phyloP scores from a whole-genome alignment of 1,140 invertebrate genomes.

The Nephotettix cincticeps region DNA sequence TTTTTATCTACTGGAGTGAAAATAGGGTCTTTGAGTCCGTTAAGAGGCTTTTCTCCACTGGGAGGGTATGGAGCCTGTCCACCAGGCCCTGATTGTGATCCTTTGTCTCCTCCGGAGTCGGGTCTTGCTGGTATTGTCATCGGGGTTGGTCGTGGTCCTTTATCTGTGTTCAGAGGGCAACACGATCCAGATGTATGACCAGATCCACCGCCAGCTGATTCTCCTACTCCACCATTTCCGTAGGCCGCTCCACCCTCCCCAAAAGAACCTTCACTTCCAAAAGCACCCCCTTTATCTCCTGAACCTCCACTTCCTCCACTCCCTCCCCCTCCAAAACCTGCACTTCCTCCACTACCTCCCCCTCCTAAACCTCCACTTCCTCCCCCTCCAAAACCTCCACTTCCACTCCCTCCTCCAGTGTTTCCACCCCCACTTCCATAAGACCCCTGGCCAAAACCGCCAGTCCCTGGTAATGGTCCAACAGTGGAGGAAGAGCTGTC shows the following conservation, averaged over 20 bases:
- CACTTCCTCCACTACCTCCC: slow-evolving; percentile 20
- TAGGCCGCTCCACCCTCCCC: slow-evolving; percentile 17
- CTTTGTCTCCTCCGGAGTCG: not conserved
- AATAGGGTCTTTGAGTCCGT: not conserved
- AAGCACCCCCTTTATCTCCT: not conserved
- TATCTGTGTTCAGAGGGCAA: not conserved
- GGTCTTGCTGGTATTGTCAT: not conserved
- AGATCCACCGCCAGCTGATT: no score
- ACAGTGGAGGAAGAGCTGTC: slow-evolving; percentile 40
- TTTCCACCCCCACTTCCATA: not conserved
- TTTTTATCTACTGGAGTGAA: not conserved
- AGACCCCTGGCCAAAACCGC: not conserved
- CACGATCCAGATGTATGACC: not conserved
- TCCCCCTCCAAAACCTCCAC: not conserved
- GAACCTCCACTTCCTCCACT: slow-evolving; percentile 15
- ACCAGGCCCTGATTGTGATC: not conserved
- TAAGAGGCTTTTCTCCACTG: not conserved
- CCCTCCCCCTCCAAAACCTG: slow-evolving; percentile 17
- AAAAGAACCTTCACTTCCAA: not conserved
- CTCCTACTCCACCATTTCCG: slow-evolving; percentile 1
- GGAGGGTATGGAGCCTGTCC: not conserved
- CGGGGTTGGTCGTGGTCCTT: not conserved
- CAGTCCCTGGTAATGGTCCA: slow-evolving; percentile 31
- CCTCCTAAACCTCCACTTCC: slow-evolving; percentile 19
- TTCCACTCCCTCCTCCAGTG: no score